Conservation (phyloP, 2,113 vertebrate genomes). For the Syngnathus typhle region DNA sequence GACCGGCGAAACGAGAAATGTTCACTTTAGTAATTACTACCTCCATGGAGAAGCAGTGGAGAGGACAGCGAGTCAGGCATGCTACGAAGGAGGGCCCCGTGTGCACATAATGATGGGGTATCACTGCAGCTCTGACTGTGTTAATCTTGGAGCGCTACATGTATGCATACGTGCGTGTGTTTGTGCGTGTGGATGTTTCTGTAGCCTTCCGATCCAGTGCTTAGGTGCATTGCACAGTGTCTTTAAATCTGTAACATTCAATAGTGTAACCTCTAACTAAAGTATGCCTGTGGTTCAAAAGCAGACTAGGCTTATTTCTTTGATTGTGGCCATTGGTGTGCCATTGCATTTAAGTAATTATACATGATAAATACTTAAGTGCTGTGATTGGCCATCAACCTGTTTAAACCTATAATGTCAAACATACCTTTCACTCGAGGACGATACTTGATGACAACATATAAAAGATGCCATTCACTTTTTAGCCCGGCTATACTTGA, state of each 20-base stretch:
- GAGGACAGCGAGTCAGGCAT: constrained; percentile 66
- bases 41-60: constrained; percentile 61
- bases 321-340: neutral
- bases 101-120: constrained; percentile 75
- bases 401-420: neutral
- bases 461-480: neutral
- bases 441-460: neutral
- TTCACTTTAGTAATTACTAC: constrained; percentile 74
- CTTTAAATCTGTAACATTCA: neutral
- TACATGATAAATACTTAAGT: no score
- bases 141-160: constrained; percentile 68
- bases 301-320: neutral
- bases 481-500: neutral
- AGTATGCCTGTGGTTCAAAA: neutral
- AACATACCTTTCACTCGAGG: neutral
- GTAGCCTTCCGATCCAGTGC: constrained; percentile 31
- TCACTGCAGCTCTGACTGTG: constrained; percentile 71
- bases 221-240: neutral
- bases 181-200: constrained; percentile 20
- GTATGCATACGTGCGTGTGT: constrained; percentile 33
- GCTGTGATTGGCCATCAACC: no score
- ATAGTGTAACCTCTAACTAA: neutral
- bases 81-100: constrained; percentile 64
- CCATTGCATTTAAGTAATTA: neutral
- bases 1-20: constrained; percentile 60